phyloP scores from a whole-genome alignment of 2,888 invertebrate genomes.

The Drosophila multiciliata region DNA sequence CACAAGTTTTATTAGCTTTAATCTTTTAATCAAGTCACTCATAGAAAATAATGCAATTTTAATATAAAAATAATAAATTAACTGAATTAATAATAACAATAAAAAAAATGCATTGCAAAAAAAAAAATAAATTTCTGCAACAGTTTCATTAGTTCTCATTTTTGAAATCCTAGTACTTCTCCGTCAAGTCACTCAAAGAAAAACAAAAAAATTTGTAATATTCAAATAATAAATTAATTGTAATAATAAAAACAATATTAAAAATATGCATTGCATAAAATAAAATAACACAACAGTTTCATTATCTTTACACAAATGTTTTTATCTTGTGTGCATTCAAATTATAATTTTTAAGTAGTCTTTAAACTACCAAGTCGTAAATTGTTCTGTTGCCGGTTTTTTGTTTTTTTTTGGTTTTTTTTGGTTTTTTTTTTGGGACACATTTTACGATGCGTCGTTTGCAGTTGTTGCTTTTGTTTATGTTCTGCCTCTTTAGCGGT shows the following conservation, averaged over 20 bases:
- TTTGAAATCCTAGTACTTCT: too few species aligned
- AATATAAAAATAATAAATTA: not conserved
- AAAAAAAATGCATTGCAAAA: not conserved
- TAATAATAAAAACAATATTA: too few species aligned
- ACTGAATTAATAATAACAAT: not conserved
- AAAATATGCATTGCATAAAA: too few species aligned
- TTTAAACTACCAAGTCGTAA: not conserved
- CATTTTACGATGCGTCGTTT: slow-evolving; percentile 41
- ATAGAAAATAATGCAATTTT: not conserved
- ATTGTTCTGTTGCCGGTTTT: not conserved
- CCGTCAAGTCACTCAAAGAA: too few species aligned
- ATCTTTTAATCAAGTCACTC: not conserved
- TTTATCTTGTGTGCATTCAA: not conserved
- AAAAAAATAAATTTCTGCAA: not conserved
- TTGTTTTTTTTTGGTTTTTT: not conserved
- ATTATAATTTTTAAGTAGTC: not conserved
- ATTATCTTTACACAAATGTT: not conserved
- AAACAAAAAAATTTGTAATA: too few species aligned
- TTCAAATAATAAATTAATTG: too few species aligned
- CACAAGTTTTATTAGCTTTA: too few species aligned
- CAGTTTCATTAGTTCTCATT: not conserved
- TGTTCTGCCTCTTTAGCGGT: slow-evolving; percentile 73
- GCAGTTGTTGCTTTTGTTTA: slow-evolving; percentile 62
- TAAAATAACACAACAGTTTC: not conserved
- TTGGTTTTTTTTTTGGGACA: slow-evolving; percentile 15